These are phyloP conservation scores for Clostera curtula DNA, from an alignment of 2,888 invertebrate species.

Conservation along the genomic window DNA sequence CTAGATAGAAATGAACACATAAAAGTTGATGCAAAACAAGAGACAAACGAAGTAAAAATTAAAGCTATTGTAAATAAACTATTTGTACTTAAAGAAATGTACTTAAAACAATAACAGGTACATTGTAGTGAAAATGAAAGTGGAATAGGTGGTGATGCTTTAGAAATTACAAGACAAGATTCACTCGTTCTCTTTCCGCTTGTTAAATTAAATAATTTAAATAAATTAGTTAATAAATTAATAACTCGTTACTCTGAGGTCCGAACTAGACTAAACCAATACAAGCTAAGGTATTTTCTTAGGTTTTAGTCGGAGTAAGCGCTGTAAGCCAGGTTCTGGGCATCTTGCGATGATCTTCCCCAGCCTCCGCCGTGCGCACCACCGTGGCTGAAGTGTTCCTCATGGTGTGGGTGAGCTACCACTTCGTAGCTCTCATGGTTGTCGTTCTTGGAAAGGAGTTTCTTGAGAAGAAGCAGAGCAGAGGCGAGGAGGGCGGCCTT, in stretches of 20 bases:
- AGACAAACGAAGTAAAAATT: constrained; percentile 30
- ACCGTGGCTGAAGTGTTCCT: constrained; percentile 73
- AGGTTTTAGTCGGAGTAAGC: constrained; percentile 73
- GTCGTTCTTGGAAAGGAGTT: constrained; percentile 81
- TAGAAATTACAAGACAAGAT: constrained; percentile 47
- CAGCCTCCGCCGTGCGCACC: constrained; percentile 75
- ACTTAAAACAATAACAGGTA: constrained; percentile 49
- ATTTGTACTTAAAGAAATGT: constrained; percentile 50
- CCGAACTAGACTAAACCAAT: constrained; percentile 45
- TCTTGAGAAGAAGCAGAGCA: constrained; percentile 78
- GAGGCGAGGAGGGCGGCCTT: constrained; percentile 88
- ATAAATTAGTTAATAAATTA: constrained; percentile 68
- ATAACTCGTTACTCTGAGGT: constrained; percentile 55
- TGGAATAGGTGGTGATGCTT: constrained; percentile 31
- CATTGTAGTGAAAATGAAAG: constrained; percentile 31
- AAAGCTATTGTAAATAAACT: constrained; percentile 43
- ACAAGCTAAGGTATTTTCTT: constrained; percentile 34
- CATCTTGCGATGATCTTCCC: constrained; percentile 79
- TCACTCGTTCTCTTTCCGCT: constrained; percentile 42
- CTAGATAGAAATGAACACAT: constrained; percentile 44
- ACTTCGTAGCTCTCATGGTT: constrained; percentile 84
- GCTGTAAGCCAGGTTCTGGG: constrained; percentile 82
- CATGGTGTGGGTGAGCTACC: constrained; percentile 80
- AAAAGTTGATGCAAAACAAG: constrained; percentile 25
- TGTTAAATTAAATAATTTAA: constrained; percentile 48